A percentile compares a stretch with the other conserved stretches of the same genome.
Evolutionary conservation across 2,113 vertebrate species (phyloP).

Genomic region (Sprattus sprattus): DNA sequence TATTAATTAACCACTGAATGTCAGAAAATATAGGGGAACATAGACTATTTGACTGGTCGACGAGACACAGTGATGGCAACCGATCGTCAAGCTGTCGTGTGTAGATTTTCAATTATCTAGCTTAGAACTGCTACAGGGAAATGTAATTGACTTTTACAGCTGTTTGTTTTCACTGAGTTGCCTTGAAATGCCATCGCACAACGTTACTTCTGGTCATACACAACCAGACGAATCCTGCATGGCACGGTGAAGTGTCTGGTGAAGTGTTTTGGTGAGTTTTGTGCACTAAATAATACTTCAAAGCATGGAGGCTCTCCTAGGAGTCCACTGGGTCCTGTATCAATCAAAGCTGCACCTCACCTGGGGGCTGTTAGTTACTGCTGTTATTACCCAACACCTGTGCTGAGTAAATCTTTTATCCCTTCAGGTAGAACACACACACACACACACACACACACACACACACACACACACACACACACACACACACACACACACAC

Average conservation of each 20-base stretch:
- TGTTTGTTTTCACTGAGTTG: too few relatives aligned
- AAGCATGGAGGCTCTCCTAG: too few relatives aligned
- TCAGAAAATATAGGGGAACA: not conserved
- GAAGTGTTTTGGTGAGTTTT: not conserved
- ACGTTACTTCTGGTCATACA: too few relatives aligned
- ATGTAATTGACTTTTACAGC: too few relatives aligned
- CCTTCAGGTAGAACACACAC: not conserved
- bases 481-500: not conserved
- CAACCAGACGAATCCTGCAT: not conserved
- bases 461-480: not conserved
- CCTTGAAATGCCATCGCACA: too few relatives aligned
- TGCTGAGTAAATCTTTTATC: not conserved
- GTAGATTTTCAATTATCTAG: too few relatives aligned
- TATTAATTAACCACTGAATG: not conserved
- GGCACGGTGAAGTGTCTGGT: not conserved
- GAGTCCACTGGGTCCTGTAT: not conserved
- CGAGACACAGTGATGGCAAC: too few relatives aligned
- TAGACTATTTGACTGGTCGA: too few relatives aligned
- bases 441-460: not conserved
- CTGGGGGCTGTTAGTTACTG: not conserved
- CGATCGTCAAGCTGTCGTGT: too few relatives aligned
- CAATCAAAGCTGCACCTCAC: not conserved
- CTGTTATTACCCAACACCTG: not conserved
- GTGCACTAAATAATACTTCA: not conserved
- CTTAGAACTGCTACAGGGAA: too few relatives aligned